Evolutionary conservation across 2,113 vertebrate genomes (phyloP).

Genomic region (Nycticebus coucang): DNA sequence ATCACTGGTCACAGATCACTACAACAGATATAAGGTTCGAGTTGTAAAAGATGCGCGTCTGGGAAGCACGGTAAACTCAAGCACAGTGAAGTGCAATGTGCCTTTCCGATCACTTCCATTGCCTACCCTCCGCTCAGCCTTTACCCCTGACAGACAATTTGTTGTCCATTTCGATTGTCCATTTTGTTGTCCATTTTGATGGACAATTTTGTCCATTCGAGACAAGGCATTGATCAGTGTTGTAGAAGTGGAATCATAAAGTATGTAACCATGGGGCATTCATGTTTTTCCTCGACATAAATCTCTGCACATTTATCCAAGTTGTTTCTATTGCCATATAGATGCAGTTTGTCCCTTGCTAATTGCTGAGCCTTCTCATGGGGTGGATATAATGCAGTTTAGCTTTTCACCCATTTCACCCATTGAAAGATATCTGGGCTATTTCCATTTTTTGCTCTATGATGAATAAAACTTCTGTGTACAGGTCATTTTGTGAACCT

Average conservation of each 20-base stretch:
- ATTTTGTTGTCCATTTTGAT: neutral
- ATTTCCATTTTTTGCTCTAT: neutral
- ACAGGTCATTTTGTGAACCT: neutral
- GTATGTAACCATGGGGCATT: neutral
- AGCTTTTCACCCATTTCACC: neutral
- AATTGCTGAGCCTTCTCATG: neutral
- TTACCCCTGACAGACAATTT: neutral
- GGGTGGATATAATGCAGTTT: neutral
- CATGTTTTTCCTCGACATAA: neutral
- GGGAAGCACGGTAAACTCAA: neutral
- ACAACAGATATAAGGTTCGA: neutral
- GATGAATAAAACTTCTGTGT: neutral
- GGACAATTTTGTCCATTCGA: neutral
- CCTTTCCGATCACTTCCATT: neutral
- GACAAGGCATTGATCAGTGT: neutral
- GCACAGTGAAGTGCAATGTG: neutral
- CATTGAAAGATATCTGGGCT: neutral
- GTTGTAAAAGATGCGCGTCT: neutral
- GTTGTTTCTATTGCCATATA: neutral
- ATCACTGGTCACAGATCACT: neutral
- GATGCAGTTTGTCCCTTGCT: neutral
- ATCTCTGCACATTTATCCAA: neutral
- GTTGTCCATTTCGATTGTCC: neutral
- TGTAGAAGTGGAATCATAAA: neutral
- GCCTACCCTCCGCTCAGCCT: rapidly evolving